These are phyloP conservation scores for Heliornis fulica DNA, from an alignment of 2,113 vertebrate genomes.

Conservation along the genomic window DNA sequence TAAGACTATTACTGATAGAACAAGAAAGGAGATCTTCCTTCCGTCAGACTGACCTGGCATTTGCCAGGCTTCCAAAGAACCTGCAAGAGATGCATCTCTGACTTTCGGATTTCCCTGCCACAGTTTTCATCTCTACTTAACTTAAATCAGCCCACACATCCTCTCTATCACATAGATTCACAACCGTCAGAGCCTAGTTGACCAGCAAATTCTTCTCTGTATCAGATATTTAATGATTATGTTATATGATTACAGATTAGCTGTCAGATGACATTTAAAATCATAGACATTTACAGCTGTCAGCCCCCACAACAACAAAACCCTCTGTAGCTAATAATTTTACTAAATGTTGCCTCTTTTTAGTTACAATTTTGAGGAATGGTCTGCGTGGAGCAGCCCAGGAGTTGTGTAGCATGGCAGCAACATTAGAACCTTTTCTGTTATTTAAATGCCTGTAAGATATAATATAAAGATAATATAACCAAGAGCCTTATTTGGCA, in stretches of 20 bases:
- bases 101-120: neutral
- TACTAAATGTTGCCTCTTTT: neutral
- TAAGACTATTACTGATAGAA: neutral
- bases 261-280: constrained; percentile 9
- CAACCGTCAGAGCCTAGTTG: neutral
- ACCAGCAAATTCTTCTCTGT: neutral
- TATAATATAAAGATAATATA: neutral
- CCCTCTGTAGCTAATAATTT: neutral
- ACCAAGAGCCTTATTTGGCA: neutral
- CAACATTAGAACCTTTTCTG: neutral
- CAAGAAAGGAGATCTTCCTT: neutral
- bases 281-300: neutral
- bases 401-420: neutral
- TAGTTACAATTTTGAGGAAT: neutral
- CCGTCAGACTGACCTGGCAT: neutral
- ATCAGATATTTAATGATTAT: neutral
- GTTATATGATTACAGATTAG: neutral
- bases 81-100: neutral
- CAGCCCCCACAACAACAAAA: neutral
- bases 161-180: neutral
- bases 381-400: neutral
- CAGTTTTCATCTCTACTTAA: neutral
- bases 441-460: neutral
- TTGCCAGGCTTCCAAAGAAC: neutral
- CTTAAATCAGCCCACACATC: neutral